Conservation (phyloP, 2,113 vertebrate species). For the Macroglossus sobrinus region DNA sequence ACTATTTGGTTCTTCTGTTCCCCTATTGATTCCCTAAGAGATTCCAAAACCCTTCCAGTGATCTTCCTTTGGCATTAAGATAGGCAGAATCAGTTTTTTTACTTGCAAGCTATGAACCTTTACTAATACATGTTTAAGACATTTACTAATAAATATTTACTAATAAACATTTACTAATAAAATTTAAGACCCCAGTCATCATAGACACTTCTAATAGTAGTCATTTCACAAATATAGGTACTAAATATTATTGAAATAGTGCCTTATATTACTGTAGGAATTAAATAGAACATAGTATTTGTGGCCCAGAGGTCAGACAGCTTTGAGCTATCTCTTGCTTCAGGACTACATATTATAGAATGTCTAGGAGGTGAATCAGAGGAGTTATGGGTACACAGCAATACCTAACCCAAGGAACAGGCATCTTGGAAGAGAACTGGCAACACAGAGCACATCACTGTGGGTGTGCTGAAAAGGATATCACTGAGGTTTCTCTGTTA, state of each 20-base stretch:
- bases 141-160: too few species aligned
- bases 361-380: neutral
- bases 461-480: neutral
- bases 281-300: neutral
- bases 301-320: neutral
- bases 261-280: neutral
- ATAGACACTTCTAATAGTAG: neutral
- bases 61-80: neutral
- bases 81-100: neutral
- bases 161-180: neutral
- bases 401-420: neutral
- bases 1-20: neutral
- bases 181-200: neutral
- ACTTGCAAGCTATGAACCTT: neutral
- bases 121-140: neutral
- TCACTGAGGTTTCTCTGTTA: neutral
- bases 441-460: neutral
- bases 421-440: neutral
- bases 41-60: neutral
- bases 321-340: neutral
- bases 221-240: neutral
- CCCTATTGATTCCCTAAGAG: neutral
- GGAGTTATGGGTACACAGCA: neutral
- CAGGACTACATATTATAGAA: neutral
- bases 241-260: neutral